Base-by-base conservation (phyloP, 2,113 vertebrate genomes). In the Neolamprologus ventralis region DNA sequence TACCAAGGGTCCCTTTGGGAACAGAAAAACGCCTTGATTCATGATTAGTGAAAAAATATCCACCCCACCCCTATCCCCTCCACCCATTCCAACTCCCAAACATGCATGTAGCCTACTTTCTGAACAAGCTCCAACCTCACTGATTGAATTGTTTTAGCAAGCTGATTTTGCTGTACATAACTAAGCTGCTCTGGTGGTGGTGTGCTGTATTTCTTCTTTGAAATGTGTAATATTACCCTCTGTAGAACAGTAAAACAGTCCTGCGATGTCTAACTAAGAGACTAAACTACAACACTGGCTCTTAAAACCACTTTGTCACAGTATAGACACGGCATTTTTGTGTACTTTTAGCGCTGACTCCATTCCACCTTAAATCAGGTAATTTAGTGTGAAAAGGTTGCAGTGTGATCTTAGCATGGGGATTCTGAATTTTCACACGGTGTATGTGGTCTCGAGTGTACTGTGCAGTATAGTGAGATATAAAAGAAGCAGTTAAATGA, bases 311-410 rank as follows among this genome's bases (percentile, higher is more conserved):
- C 84, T 91, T 92, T 92, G 80, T 93, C 88, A 91, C 68, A 85
- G 88, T 73, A 88, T 40, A 80, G 17, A 65, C 9, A n/a, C 1
- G 3, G 28, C 35, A 17, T n/a, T 73, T 79, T 84, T 58, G 23
- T 54, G 45, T 54, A 37, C 65, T 86, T 85, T 58, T 57, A 21
- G 40, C 58, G 40, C 80, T 17, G n/a, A 58, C 33, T 81, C 54
- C 51, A 53, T 65, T 82, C 40, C 81, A 85, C 63, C 87, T 82
- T 83, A 86, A 85, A 84, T 78, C 83, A 88, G 75, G 84, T 89
- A 75, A 92, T 94, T 89, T 80, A 89, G 75, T 82, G 81, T 90
- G 80, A 93, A 93, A 94, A 87, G 49, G 42, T 71, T 82, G 58
- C 26, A 68, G 47, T 85, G 42, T 80, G 60, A 80, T n/a, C 47